Evolutionary conservation across 2,888 invertebrate species (phyloP).

Genomic region (Cataglyphis livida): DNA sequence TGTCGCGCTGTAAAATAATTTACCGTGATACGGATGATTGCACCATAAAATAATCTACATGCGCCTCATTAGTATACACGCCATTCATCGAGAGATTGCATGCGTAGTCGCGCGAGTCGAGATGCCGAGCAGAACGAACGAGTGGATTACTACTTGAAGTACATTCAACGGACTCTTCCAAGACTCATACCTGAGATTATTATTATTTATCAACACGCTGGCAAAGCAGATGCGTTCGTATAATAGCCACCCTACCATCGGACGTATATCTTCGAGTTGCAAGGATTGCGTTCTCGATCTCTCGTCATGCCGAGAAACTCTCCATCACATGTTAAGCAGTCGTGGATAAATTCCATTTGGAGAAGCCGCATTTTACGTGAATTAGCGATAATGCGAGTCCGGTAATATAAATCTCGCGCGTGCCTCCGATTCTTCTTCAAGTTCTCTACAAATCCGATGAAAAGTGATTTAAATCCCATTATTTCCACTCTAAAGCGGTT

Average conservation of each 20-base stretch:
- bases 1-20: constrained; percentile 14
- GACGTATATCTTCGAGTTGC: constrained; percentile 3
- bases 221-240: constrained; percentile 46
- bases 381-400: constrained; percentile 8
- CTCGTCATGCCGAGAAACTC: background rate
- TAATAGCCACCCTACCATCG: constrained; percentile 22
- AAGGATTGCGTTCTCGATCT: constrained; percentile 22
- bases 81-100: constrained; percentile 37
- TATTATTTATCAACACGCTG: constrained; percentile 38
- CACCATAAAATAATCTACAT: constrained; percentile 32
- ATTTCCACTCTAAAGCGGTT: background rate
- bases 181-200: constrained; percentile 35
- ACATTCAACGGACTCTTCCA: constrained; percentile 30
- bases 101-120: constrained; percentile 7
- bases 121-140: constrained; percentile 4
- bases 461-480: background rate
- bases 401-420: background rate
- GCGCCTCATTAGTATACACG: constrained; percentile 42
- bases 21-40: constrained; percentile 13
- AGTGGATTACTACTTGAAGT: constrained; percentile 10
- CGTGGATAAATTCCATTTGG: constrained; percentile 8
- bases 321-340: background rate
- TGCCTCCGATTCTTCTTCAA: background rate
- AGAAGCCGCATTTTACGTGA: constrained; percentile 2
- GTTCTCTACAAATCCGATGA: background rate